Evolutionary conservation across 2,113 vertebrate genomes (phyloP), one percentile per base, ranked within the genome.

Genomic region (Cheirogaleus medius): DNA sequence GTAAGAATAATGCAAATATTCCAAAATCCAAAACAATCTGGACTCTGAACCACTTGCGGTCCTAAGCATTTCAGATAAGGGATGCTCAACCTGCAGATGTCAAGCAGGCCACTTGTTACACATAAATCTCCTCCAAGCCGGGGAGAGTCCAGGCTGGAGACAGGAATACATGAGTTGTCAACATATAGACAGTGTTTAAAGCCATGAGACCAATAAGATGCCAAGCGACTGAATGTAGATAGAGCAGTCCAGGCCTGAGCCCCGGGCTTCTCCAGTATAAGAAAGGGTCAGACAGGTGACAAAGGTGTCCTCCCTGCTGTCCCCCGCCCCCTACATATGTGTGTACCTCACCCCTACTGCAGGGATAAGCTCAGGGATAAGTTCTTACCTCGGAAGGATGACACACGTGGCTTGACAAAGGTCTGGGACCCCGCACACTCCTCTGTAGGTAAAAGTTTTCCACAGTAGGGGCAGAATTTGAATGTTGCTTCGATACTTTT

Each of bases 381-480:
- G 34, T 27, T 87, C 97, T 88, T 93, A 98, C 98, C 98, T 97
- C 0, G 80, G 47, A 83, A 63, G 64, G 97, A 81, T 29, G 95
- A 71, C 11, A 3, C 2, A 2, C 6, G 64, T 0, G 80, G 87
- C 2, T 12, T 71, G 80, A 17, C 23, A 52, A 23, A 64, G 80
- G 27, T 10, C 6, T 25, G 23, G 73, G 11, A 81, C 10, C 12
- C 96, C 12, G 78, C 44, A 25, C 64, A 56, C 25, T 98, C 98
- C 44, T 34, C 69, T 12, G 68, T 6, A 32, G 99, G 98, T 80
- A 99, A 96, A 91, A 97, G 98, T 47, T 97, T 97, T 7, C 99
- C 99, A 23, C 99, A 99, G 0, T 98, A 98, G 0, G 99, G 99
- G 96, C 99, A 99, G 94, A 99, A 99, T 44, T 97, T 99, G 97